Base-by-base conservation (phyloP, 2,797 vertebrate species). In the Mus spretus region DNA sequence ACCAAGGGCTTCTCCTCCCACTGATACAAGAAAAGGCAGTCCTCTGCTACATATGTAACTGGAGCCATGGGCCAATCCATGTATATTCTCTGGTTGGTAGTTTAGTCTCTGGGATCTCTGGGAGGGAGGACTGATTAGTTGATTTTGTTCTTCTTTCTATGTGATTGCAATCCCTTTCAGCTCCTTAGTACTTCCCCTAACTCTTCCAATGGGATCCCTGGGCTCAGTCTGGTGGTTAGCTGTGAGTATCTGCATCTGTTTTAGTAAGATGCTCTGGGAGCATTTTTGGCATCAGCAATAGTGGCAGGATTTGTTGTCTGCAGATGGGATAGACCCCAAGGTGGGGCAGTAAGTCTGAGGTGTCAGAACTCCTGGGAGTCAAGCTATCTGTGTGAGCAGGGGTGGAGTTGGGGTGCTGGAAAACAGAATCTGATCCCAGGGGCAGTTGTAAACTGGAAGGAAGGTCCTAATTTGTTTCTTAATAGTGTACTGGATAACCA, bases 401-500 rank as follows among this genome's bases (percentile, higher is more conserved):
- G 17, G 6, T 3, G 3, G 0, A 9, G 0, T 50, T 50, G 34
- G n/a, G 3, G 6, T 37, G 3, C 67, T 72, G 17, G 67, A 72
- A 7, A 17, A 72, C 17, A 20, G 15, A 67, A 37, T 20, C 34
- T 72, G n/a, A n/a, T n/a, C 6, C 14, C 2, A 2, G 34, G 7
- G 72, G 34, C 67, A 72, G n/a, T 10, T 72, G 67, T 9, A 17
- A 72, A 72, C 17, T 72, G 34, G n/a, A 72, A 72, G 17, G 3
- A n/a, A 70, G 6, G 34, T 9, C n/a, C 17, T 59, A 81, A 63
- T 72, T 63, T 44, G 40, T 53, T 86, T 31, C 40, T 78, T 86
- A 77, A 57, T 57, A 59, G 40, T 4, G 44, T 47, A 55, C 4
- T 50, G 34, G 20, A 2, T 50, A 63, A 85, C 50, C 34, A 13